Percentiles rank a stretch among this genome's conserved stretches.
phyloP scores from a whole-genome alignment of 2,113 vertebrate species.

The Gadus chalcogrammus region DNA sequence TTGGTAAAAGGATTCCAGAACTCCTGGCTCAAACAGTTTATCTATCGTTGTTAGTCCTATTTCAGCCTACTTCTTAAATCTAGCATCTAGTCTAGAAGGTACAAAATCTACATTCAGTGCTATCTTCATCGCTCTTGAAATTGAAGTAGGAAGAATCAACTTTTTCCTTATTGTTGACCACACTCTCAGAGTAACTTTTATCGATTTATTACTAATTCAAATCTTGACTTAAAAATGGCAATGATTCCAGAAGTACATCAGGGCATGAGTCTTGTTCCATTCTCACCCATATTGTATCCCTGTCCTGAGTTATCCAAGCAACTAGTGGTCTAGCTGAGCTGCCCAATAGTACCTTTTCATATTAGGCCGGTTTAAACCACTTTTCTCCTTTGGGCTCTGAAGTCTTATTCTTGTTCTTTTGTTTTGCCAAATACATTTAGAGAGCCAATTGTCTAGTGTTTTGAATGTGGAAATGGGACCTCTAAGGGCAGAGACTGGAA shows the following conservation, averaged over 20 bases:
- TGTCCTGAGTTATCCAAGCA: background rate
- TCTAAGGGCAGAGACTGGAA: background rate
- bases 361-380: background rate
- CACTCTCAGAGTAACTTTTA: background rate
- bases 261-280: background rate
- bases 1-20: too few relatives aligned
- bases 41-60: too few relatives aligned
- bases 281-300: conserved; percentile 3
- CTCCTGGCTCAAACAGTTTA: too few relatives aligned
- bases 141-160: background rate
- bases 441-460: background rate
- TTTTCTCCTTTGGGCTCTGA: background rate
- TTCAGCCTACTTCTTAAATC: too few relatives aligned
- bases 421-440: background rate
- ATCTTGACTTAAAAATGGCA: background rate
- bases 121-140: background rate
- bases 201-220: too few relatives aligned
- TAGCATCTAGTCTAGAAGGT: background rate
- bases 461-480: background rate
- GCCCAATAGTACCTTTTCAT: background rate
- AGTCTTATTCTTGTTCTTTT: background rate
- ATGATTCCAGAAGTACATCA: background rate
- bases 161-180: conserved; percentile 3
- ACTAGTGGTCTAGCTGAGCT: conserved; percentile 8
- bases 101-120: background rate